Percentiles rank a stretch among this genome's conserved stretches.
Evolutionary conservation across 2,888 invertebrate species (phyloP).

Genomic region (Buathra laborator): DNA sequence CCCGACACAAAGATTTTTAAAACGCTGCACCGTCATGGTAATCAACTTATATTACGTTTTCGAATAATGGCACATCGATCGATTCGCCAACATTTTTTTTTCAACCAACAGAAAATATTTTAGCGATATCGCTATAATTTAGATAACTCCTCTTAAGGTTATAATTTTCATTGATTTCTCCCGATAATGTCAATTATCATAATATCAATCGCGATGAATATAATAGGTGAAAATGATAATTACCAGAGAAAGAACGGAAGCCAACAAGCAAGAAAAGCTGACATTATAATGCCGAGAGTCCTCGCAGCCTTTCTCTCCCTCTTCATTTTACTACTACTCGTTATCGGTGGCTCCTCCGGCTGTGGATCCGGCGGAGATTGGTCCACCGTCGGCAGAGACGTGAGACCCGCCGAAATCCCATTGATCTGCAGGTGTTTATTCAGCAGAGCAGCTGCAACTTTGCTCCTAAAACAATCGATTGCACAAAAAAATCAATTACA

Average conservation of each 20-base stretch:
- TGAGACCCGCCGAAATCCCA: conserved; percentile 91
- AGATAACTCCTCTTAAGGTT: no score
- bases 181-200: no score
- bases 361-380: conserved; percentile 81
- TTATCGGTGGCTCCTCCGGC: conserved; percentile 88
- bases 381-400: conserved; percentile 85
- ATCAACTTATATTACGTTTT: not conserved
- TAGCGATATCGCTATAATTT: no score
- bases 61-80: not conserved
- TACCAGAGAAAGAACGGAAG: conserved; percentile 98
- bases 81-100: no score
- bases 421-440: conserved; percentile 96
- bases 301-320: conserved; percentile 96
- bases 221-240: conserved; percentile 76
- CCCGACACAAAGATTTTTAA: no score
- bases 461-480: conserved; percentile 88
- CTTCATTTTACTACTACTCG: conserved; percentile 93
- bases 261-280: conserved; percentile 97
- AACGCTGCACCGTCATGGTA: not conserved
- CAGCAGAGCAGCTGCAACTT: conserved; percentile 94
- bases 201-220: not conserved
- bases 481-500: not conserved
- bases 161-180: no score
- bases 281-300: conserved; percentile 98
- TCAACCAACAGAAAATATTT: no score